Evolutionary conservation across 2,113 vertebrate species (phyloP), one percentile per base, ranked within the genome.

Genomic region (Notiomystis cincta): DNA sequence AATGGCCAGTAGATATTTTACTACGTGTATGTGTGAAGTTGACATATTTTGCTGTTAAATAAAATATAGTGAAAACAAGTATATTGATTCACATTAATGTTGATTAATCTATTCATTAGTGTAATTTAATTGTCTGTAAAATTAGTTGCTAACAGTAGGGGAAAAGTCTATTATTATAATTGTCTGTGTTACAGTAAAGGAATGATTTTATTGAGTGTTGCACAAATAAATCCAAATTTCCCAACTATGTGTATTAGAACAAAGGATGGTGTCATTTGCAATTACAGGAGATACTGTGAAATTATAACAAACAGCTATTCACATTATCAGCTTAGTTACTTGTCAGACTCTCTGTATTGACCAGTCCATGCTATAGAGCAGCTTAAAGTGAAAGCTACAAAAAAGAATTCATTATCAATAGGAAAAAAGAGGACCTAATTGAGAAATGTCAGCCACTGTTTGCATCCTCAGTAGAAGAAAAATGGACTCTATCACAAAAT

Each of bases 41-140:
- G 92, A 94, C 40, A 30, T 95, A 96, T 96, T 96, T 97, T 93
- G 81, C 85, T 91, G 67, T 78, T 91, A 58, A 90, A 95, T 87
- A 96, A 97, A 91, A 84, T 87, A 90, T 50, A 92, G 53, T 95
- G 51, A 96, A 97, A 96, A 91, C 64, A 96, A 93, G 61, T 93
- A 76, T 89, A 97, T 65, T 90, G 87, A 96, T 97, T 97, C 89
- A 67, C 75, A 85, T 94, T 96, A 85, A 97, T 84, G 37, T 37
- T 97, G 90, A 98, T 96, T 97, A 86, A 97, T 97, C 65, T 94
- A 81, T 90, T 95, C 31, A 7, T 96, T 96, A 92, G 44, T 47
- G 18, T 94, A 92, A 97, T 96, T 94, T 97, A 98, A 98, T 96
- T 97, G 83, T 82, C 96, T 96, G 87, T 97, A 97, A 98, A 97